Evolutionary conservation across 2,797 vertebrate species (phyloP), one percentile per base, ranked within the genome.

Genomic region (Steatocranus sp.): DNA sequence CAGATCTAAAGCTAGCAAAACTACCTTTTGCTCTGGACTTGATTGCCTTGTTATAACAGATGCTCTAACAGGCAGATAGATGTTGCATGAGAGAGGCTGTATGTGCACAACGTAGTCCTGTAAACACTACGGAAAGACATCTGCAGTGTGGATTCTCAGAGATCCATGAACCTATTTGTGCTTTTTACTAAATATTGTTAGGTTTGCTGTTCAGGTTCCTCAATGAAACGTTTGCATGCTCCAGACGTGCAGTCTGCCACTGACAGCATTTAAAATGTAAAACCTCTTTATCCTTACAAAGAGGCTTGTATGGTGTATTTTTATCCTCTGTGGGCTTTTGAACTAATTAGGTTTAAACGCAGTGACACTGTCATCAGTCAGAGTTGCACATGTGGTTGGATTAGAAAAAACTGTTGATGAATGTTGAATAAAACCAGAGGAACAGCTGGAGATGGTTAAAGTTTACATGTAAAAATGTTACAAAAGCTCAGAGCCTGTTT

Each of bases 221-320:
- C 1, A 6, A 70, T 38, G 6, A 43, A 70, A 0, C 5, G 0
- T 43, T 36, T 41, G 36, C 7, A 15, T 1, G 20, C 20, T 41
- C 36, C 8, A 1, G 38, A 43, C 4, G 3, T 27, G 38, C 8
- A 70, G 8, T 68, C 66, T 18, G 15, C 66, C 4, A 1, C 66
- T 46, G 38, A 43, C 38, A 1, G 20, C 38, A 0, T 43, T 41
- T 41, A 25, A 38, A 15, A 23, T 41, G 8, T 38, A 10, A 41
- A 66, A 25, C 61, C 34, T 23, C 61, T 1, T 15, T 38, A 38
- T 38, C 38, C 32, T 38, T 36, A 20, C 11, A 23, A 23, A 38
- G n/a, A 36, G 34, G 34, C 11, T 66, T 41, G 3, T 41, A 0
- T 66, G 61, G 61, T 41, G 36, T 66, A 17, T 17, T 68, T 70